Base-by-base conservation (phyloP, 92 coral and sea anemone species). In the Siderastrea radians region DNA sequence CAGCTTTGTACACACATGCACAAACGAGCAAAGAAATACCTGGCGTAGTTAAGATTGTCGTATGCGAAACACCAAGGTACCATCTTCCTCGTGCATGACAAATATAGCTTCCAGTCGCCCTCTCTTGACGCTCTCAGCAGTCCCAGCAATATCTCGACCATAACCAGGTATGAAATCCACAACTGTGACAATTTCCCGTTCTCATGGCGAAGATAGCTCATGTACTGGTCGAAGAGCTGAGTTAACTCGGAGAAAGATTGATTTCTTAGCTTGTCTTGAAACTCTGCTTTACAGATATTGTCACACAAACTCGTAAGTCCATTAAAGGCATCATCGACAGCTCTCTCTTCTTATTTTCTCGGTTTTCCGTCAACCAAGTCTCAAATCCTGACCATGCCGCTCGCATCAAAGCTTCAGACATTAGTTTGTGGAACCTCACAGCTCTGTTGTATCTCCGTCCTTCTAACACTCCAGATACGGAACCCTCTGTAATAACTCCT, bases 401-500 rank as follows among this genome's bases (percentile, higher is more conserved):
- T 50, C 80, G 53, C 93, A 86, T 80, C 3, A 90, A 79, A 19
- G 90, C 90, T 54, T 90, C 90, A 58, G 85, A 90, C 75, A 80
- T 43, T 15, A 85, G 90, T 74, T 90, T 90, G 74, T 90, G 90
- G 65, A 79, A 85, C 17, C 84, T 26, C 53, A 85, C 89, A 50
- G 86, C 93, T 50, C 90, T 58, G 84, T 85, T 90, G 60, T 86
- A 86, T 65, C 84, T 75, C 26, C 79, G 80, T 16, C 93, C 93
- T 62, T 85, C 90, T 10, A 90, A 61, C 12, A 90, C 84, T 63
- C 57, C 90, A 51, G 68, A 51, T 15, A 80, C 83, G n/a, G 84
- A 86, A 49, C 90, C 90, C 67, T 86, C 90, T 49, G 84, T 74
- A 5, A 85, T 55, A 12, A 90, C 90, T n/a, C 86, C 87, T 12